Evolutionary conservation across 2,797 vertebrate genomes (phyloP), one percentile per base, ranked within the genome.

Genomic region (Corythornis leucogaster): DNA sequence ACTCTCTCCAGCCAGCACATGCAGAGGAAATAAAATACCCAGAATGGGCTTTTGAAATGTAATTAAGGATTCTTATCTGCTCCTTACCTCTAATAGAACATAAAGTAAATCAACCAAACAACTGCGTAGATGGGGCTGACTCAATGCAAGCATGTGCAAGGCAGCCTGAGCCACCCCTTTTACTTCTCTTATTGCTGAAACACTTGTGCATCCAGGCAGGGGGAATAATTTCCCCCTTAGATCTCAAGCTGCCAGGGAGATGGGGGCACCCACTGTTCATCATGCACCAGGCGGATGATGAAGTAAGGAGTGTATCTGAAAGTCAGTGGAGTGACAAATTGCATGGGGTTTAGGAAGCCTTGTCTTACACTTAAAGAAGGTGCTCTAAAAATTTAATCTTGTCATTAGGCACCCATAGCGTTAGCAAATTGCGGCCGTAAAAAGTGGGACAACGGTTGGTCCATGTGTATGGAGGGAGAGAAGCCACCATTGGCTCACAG

Each of bases 261-360:
- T 0, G 6, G 69, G 42, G 48, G 84, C 43, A 42, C 66, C 80
- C 14, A 3, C 48, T 11, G n/a, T 51, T 79, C 50, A 51, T 11
- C 31, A 3, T 19, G 80, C 3, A 0, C 33, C 48, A 30, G 1
- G 69, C 53, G 2, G 6, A 5, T 13, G 91, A 53, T 78, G 84
- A 15, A 88, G 84, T 40, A 57, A 58, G 85, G 74, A 76, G 75
- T 6, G 84, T 87, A 42, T 46, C 73, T 78, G 26, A 74, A 87
- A 93, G 58, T 46, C 87, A 94, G 81, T 92, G 21, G 83, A 94
- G 94, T 16, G 3, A 78, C 87, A 93, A 94, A 94, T 70, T 90
- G 92, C 70, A 3, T 3, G 46, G 83, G 85, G 58, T 63, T 4
- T 30, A 63, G 76, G 90, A 81, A 75, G 68, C 81, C 54, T 77